Percentiles rank a stretch among this genome's conserved stretches.
phyloP scores from a whole-genome alignment of 2,888 invertebrate genomes.

The Diachrysia chrysitis region DNA sequence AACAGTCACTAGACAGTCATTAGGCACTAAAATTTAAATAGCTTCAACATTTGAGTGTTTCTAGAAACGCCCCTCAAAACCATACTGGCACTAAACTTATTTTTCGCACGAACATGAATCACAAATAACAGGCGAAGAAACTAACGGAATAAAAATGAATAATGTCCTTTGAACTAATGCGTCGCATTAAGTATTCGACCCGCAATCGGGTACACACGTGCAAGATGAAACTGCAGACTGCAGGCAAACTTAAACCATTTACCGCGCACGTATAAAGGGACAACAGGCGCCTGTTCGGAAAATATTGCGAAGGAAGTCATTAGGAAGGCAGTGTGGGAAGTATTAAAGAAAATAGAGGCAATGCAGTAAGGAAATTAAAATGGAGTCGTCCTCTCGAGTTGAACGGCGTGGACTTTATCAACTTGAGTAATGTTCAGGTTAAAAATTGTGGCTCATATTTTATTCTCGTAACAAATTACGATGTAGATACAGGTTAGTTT shows the following conservation, averaged over 20 bases:
- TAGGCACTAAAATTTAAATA: too few species aligned
- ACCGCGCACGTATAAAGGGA: conserved; percentile 58
- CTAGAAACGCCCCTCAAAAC: background rate
- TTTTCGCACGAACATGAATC: conserved; percentile 20
- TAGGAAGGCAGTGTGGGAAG: conserved; percentile 55
- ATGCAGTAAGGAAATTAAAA: conserved; percentile 32
- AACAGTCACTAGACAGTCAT: too few species aligned
- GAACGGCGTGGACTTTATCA: conserved; percentile 22
- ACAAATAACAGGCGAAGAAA: conserved; percentile 57
- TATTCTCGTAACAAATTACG: background rate
- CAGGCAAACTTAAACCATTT: conserved; percentile 69
- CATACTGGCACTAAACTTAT: conserved; percentile 21
- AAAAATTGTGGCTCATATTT: background rate
- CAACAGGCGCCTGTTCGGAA: conserved; percentile 61
- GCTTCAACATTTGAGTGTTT: background rate
- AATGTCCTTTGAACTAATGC: conserved; percentile 70
- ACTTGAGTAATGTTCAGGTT: background rate
- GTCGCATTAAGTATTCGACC: conserved; percentile 69
- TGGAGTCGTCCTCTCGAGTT: conserved; percentile 25
- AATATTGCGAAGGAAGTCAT: conserved; percentile 67
- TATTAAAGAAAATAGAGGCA: conserved; percentile 59
- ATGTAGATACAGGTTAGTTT: background rate
- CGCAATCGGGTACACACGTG: conserved; percentile 67
- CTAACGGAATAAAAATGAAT: conserved; percentile 69
- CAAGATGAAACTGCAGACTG: conserved; percentile 62